Evolutionary conservation across 64 coral and sea anemone species (phyloP).

Genomic region (Platygyra sinensis): DNA sequence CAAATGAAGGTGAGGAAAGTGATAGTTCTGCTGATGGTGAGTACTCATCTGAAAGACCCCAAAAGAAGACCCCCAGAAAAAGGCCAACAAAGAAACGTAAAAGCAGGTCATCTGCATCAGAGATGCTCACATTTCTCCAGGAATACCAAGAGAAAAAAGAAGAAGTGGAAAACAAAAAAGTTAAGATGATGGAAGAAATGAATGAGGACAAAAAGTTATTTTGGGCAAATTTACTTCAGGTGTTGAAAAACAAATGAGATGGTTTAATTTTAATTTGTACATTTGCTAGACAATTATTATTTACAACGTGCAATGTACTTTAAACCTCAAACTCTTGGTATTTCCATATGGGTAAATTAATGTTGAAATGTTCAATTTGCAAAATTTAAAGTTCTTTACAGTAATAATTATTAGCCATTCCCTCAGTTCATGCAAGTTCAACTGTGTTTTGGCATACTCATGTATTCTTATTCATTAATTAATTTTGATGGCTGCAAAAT

Average conservation of each 20-base stretch:
- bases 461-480: too few species aligned
- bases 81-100: not conserved
- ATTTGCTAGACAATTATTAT: not conserved
- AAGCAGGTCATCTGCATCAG: conserved; percentile 17
- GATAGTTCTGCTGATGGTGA: not conserved
- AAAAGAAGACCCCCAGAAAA: conserved; percentile 7
- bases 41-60: not conserved
- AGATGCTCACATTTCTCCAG: conserved; percentile 13
- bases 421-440: too few species aligned
- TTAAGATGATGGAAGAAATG: conserved; percentile 1
- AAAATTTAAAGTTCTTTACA: too few species aligned
- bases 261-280: not conserved
- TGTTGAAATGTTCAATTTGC: too few species aligned
- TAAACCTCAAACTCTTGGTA: too few species aligned
- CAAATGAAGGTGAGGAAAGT: not conserved
- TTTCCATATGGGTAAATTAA: too few species aligned
- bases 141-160: conserved; percentile 16
- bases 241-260: not conserved
- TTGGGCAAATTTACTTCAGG: conserved; percentile 7
- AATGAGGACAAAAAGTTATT: conserved; percentile 14
- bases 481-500: too few species aligned
- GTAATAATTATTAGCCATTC: too few species aligned
- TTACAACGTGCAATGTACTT: too few species aligned
- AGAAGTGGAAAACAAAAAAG: conserved; percentile 31
- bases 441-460: too few species aligned